Evolutionary conservation across 2,888 invertebrate genomes (phyloP), one percentile per base, ranked within the genome.

Genomic region (Calameuta idolon): DNA sequence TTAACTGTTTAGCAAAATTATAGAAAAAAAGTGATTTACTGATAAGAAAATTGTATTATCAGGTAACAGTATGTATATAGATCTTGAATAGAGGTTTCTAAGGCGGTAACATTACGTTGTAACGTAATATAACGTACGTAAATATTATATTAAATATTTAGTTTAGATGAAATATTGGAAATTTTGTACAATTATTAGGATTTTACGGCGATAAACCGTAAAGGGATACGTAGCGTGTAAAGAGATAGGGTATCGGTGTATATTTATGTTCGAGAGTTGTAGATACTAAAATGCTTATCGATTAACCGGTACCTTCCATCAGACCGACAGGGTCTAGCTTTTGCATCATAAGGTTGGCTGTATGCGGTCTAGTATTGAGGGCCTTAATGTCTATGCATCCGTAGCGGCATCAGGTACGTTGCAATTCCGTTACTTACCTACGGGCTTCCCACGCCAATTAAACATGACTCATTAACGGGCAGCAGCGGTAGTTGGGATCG

Each of bases 391-490:
- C 77, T 79, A 76, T 79, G 81, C 77, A 83, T 34, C 15, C 74
- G 40, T 33, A 40, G 71, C 40, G 68, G 76, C 76, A 75, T 71
- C 33, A 74, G 84, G 85, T 85, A 85, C 84, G 84, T 86, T 85
- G 87, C 86, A 86, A 90, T 90, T 88, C 90, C 90, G 91, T 91
- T 90, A 90, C 84, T 84, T 84, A 83, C 86, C 87, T 85, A 83
- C 86, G 84, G 83, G 88, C 91, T 91, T 91, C 91, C 91, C 91
- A 91, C 91, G 91, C 91, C 91, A 91, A 91, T 91, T 91, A 91
- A 91, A 91, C 91, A 91, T 91, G 91, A 91, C 91, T 91, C 91
- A 91, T 91, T 91, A 91, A 91, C 91, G 90, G 90, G 86, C 87
- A 87, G 88, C 87, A 88, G 87, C 83, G 88, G 88, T 87, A 89